Conservation (phyloP, 2,888 invertebrate genomes). For the Hypercompe scribonia region DNA sequence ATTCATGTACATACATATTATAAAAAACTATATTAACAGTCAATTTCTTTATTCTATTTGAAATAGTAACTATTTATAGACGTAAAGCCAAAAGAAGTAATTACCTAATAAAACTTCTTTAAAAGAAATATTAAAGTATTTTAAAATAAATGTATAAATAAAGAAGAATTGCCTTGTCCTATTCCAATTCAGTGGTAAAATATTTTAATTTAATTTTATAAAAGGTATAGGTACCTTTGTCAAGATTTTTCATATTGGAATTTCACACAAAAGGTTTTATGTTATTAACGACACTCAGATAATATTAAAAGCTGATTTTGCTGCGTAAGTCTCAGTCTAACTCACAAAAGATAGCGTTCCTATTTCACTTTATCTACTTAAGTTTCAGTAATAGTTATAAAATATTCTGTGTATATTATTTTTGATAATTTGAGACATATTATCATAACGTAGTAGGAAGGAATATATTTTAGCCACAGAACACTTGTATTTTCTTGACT, state of each 20-base stretch:
- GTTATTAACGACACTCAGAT: slow-evolving; percentile 68
- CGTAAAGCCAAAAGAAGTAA: too few species aligned
- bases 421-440: too few species aligned
- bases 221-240: slow-evolving; percentile 22
- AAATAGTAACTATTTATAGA: too few species aligned
- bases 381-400: neutral
- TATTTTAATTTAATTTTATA: neutral
- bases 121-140: neutral
- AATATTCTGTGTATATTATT: neutral
- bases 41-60: too few species aligned
- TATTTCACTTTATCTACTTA: neutral
- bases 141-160: neutral
- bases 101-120: neutral
- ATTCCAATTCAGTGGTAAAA: neutral
- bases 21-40: too few species aligned
- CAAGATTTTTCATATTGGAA: slow-evolving; percentile 65
- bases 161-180: neutral
- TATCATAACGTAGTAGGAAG: too few species aligned
- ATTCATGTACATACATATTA: too few species aligned
- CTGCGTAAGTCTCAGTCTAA: slow-evolving; percentile 54
- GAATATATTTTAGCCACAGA: too few species aligned
- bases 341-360: slow-evolving; percentile 21
- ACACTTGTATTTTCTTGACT: too few species aligned
- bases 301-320: slow-evolving; percentile 70
- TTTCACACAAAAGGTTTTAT: slow-evolving; percentile 70